Evolutionary conservation across 1,140 invertebrate genomes (phyloP), one percentile per base, ranked within the genome.

Genomic region (Protaetia brevitarsis): DNA sequence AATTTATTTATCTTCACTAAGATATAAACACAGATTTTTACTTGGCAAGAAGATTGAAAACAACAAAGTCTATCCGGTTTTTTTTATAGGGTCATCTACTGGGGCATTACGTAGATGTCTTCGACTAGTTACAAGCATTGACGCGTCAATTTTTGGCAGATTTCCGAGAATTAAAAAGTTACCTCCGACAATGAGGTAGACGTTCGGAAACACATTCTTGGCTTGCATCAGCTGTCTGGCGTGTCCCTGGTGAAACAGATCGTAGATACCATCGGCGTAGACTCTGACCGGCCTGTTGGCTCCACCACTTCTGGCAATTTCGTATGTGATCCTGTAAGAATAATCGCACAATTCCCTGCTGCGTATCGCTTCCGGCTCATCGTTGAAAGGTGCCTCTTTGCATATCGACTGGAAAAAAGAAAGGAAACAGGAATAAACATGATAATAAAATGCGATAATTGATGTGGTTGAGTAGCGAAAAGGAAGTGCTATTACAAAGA

Each of bases 121-220:
- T n/a, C n/a, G n/a, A n/a, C n/a, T n/a, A 34, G 31, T 7, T 34
- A n/a, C n/a, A 7, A 34, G n/a, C n/a, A 34, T 34, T 34, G 31
- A 34, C 31, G 31, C n/a, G n/a, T 34, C 31, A 34, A 34, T 34
- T 34, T 34, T 34, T 34, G 31, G n/a, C 31, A 34, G 31, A 7
- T 7, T n/a, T 34, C 7, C 7, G 7, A n/a, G n/a, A 7, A 34
- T 34, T 34, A 51, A 51, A 29, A 64, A 79, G 80, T 85, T 80
- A 96, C 95, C 92, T 84, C 98, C 98, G 73, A 99, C 96, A 72
- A 99, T 98, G 10, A 99, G 88, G 82, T 99, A 98, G 19, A 98
- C 93, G 80, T 98, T 97, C 45, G 96, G 95, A 78, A 99, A 98
- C 27, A 96, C 85, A 77, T 92, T 96, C 81, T 99, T 99, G 11